Base-by-base conservation (phyloP, 2,888 invertebrate species). In the Spodoptera exigua region DNA sequence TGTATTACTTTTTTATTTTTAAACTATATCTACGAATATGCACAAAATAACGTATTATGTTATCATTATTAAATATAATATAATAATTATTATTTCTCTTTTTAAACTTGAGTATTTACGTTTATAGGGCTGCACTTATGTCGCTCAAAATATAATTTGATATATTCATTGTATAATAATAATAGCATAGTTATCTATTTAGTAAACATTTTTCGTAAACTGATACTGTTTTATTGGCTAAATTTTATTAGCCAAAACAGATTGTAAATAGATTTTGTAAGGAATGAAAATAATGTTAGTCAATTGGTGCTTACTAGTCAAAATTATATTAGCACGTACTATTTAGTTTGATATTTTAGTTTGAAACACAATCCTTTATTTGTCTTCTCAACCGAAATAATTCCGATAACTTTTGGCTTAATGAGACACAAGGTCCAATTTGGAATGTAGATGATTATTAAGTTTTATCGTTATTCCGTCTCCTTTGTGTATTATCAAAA, bases 271-370 rank as follows among this genome's bases (percentile, higher is more conserved):
- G 62, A 73, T 80, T 79, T 81, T 82, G 75, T 89, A 87, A 85
- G 82, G 67, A 69, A 77, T 85, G 79, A 79, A 79, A 79, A 80
- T 78, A 79, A 81, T 85, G 82, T 90, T 92, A 92, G 92, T 90
- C 85, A 90, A 93, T 93, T 93, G 93, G 93, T 94, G 93, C 93
- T 94, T 94, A 90, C 93, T 94, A 94, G 93, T 94, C 93, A 94
- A 93, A 94, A 93, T 93, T 93, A 91, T 89, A 89, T 89, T 91
- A 92, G 92, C 93, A 92, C 91, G 82, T 84, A 83, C 74, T 78
- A 74, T 27, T n/a, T 76, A 78, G 74, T 80, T 76, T 78, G 63
- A 76, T 79, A 74, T 67, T 60, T 59, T 62, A 70, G 63, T 70
- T 39, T 47, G 60, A 65, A 67, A 70, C 72, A 68, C 70, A 78